A percentile compares a stretch with the other conserved stretches of the same genome.
Conservation (phyloP, 2,113 vertebrate species). For the Montifringilla adamsi region DNA sequence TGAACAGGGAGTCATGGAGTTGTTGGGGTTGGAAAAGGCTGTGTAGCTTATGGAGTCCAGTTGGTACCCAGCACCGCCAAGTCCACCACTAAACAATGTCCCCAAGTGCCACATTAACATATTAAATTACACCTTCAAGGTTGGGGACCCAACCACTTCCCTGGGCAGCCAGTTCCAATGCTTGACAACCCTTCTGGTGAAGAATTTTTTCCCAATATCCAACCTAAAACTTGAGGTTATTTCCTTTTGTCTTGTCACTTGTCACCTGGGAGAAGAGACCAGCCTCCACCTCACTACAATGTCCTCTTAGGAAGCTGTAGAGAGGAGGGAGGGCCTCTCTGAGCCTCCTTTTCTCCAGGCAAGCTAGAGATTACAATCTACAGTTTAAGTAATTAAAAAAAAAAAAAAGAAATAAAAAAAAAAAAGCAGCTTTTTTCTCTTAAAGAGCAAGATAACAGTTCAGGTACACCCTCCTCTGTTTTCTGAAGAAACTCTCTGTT, state of each 20-base stretch:
- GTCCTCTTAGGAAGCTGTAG: neutral
- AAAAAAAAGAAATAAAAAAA: too few relatives aligned
- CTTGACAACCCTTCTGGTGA: neutral
- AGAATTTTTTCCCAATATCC: neutral
- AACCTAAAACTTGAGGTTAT: neutral
- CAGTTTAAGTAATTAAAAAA: too few relatives aligned
- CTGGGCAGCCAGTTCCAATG: neutral
- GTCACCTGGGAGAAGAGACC: neutral
- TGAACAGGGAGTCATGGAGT: neutral
- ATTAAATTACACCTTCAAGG: neutral
- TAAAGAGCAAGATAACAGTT: neutral
- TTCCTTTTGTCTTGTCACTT: neutral
- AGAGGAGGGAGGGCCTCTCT: neutral
- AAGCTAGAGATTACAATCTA: neutral
- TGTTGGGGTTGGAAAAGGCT: neutral
- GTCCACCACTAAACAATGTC: neutral
- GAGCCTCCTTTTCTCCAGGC: neutral
- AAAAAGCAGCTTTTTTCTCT: neutral
- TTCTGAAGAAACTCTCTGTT: neutral
- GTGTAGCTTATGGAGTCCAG: rapidly evolving
- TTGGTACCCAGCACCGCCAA: neutral
- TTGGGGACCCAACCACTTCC: neutral
- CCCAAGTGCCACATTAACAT: neutral
- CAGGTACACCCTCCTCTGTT: neutral
- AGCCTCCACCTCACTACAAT: neutral